These are phyloP conservation scores for Dolichotis patagonum DNA, from an alignment of 2,113 vertebrate genomes.

Conservation along the genomic window DNA sequence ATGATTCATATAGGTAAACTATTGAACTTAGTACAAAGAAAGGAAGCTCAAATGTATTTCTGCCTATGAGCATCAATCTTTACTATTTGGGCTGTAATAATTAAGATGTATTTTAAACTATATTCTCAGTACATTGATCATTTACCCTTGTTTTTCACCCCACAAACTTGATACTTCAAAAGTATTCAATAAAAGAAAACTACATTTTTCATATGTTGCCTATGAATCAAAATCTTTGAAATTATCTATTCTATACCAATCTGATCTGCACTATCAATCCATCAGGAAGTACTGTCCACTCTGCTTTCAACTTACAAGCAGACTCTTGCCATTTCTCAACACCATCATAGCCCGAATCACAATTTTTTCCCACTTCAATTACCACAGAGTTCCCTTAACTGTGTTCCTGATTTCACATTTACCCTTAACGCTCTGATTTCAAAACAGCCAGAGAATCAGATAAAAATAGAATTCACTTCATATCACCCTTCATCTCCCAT, in stretches of 20 bases:
- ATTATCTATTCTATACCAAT: neutral
- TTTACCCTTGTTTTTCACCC: neutral
- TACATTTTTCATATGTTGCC: neutral
- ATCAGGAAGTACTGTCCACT: neutral
- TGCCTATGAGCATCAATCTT: neutral
- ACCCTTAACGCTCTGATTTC: neutral
- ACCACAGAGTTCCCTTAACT: neutral
- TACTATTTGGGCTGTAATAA: neutral
- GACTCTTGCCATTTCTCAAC: neutral
- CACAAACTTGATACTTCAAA: neutral
- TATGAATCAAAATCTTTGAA: neutral
- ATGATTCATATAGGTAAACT: neutral
- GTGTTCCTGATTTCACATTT: neutral
- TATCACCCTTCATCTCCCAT: too few relatives aligned
- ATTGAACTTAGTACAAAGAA: neutral
- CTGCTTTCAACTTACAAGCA: neutral
- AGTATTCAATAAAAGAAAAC: neutral
- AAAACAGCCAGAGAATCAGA: neutral
- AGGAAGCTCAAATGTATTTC: slow-evolving; percentile 47
- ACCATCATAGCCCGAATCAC: neutral
- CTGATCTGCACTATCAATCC: neutral
- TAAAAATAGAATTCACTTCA: neutral
- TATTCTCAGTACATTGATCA: neutral
- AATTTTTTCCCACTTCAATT: neutral
- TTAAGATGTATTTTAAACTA: neutral